Evolutionary conservation across 2,113 vertebrate genomes (phyloP).

Genomic region (Stomatorhinus ivindoensis): DNA sequence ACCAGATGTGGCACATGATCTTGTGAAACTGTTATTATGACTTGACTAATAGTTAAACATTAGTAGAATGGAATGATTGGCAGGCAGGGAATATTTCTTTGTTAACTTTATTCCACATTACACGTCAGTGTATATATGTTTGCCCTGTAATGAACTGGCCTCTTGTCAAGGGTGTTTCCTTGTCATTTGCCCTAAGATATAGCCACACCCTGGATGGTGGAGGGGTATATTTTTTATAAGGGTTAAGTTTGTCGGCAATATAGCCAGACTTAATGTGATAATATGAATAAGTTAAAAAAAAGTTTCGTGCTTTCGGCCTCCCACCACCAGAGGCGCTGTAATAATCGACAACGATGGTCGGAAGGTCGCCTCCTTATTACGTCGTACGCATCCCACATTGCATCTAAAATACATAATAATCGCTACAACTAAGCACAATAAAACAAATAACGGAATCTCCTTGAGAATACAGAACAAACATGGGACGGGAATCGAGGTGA

Average conservation of each 20-base stretch:
- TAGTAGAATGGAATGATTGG: not conserved
- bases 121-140: not conserved
- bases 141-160: not conserved
- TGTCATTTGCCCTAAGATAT: not conserved
- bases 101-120: not conserved
- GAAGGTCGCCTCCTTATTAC: not conserved
- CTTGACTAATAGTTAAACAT: not conserved
- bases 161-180: not conserved
- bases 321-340: slow-evolving; percentile 9
- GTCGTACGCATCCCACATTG: not conserved
- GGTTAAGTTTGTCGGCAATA: not conserved
- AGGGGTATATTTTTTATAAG: not conserved
- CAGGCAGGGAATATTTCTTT: not conserved
- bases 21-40: not conserved
- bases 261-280: not conserved
- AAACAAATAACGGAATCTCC: not conserved
- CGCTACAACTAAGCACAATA: not conserved
- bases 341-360: not conserved
- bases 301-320: not conserved
- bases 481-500: slow-evolving; percentile 65
- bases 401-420: not conserved
- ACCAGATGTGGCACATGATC: not conserved
- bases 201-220: not conserved
- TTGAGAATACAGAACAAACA: not conserved
- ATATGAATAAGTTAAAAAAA: not conserved